phyloP scores from a whole-genome alignment of 2,113 vertebrate species.

The Brachypteracias leptosomus region DNA sequence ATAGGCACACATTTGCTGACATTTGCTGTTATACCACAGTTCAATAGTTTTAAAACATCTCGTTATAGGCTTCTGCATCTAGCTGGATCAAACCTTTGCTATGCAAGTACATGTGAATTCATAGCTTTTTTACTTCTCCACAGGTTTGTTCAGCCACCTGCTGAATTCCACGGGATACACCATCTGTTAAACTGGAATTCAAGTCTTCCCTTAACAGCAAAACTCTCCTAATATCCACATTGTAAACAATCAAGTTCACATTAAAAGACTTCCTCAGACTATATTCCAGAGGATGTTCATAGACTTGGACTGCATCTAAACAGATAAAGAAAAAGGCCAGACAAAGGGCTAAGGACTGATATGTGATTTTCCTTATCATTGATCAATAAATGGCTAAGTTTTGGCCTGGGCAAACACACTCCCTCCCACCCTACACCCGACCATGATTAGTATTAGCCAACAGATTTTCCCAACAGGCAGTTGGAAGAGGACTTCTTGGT shows the following conservation, averaged over 20 bases:
- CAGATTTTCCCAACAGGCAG: neutral
- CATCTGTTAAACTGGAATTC: neutral
- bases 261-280: neutral
- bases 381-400: neutral
- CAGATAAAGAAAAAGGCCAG: neutral
- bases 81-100: neutral
- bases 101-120: neutral
- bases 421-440: rapidly evolving
- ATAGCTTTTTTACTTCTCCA: neutral
- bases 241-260: neutral
- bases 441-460: too few species aligned
- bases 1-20: neutral
- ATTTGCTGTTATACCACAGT: neutral
- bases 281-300: neutral
- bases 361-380: neutral
- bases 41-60: neutral
- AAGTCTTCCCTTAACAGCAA: neutral
- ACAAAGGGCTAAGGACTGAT: neutral
- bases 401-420: neutral
- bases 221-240: neutral
- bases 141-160: neutral
- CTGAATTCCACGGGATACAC: neutral
- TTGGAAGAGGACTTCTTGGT: neutral
- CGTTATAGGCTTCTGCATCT: neutral
- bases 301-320: neutral